These are phyloP conservation scores for Polietes domitor DNA, from an alignment of 2,888 invertebrate species.

Conservation along the genomic window DNA sequence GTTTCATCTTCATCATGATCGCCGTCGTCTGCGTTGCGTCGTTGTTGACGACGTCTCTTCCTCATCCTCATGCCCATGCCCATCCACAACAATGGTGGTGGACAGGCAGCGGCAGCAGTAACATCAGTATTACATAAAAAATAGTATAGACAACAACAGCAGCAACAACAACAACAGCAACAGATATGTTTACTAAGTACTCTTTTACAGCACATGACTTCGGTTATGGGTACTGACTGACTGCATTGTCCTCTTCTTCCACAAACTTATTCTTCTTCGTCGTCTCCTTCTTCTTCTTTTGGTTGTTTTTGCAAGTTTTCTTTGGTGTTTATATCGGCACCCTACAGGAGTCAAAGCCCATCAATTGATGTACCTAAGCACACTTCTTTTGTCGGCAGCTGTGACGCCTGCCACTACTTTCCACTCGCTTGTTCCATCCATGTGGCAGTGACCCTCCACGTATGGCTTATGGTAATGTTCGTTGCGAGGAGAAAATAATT, in stretches of 20 bases:
- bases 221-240: slow-evolving; percentile 19
- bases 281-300: slow-evolving; percentile 69
- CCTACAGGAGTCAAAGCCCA: not conserved
- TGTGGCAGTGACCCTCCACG: too few species aligned
- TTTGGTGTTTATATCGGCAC: slow-evolving; percentile 24
- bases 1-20: slow-evolving; percentile 60
- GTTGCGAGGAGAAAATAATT: too few species aligned
- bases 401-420: too few species aligned
- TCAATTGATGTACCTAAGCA: too few species aligned
- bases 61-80: slow-evolving; percentile 25
- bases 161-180: slow-evolving; percentile 2
- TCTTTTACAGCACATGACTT: slow-evolving; percentile 30
- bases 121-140: slow-evolving; percentile 33
- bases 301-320: slow-evolving; percentile 23
- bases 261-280: slow-evolving; percentile 69
- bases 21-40: slow-evolving; percentile 18
- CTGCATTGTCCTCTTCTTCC: slow-evolving; percentile 8
- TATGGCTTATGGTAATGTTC: too few species aligned
- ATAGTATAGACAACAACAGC: not conserved
- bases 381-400: too few species aligned
- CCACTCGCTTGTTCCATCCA: too few species aligned
- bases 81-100: not conserved
- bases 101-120: not conserved
- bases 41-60: slow-evolving; percentile 27
- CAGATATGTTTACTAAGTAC: slow-evolving; percentile 39